Base-by-base conservation (phyloP, 2,113 vertebrate genomes). In the Cynopterus brachyotis region DNA sequence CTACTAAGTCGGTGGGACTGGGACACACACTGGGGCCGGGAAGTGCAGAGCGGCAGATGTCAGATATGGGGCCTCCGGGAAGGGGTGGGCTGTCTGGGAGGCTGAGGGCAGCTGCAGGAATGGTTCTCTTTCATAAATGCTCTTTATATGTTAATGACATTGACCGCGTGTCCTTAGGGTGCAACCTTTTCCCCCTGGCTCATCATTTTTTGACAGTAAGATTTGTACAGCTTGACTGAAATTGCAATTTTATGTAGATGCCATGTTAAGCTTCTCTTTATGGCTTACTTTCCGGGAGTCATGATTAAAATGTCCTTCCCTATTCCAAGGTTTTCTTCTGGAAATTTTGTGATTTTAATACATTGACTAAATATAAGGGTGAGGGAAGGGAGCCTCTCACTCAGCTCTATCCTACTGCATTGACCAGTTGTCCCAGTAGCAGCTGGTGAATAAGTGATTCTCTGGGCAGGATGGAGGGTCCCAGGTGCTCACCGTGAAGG, bases 401-500 rank as follows among this genome's bases (percentile, higher is more conserved):
- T 42, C 20, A 8, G 84, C 28, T 90, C 57, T 79, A 40, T 62
- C 67, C n/a, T 3, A 26, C n/a, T 32, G 66, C 5, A 1, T 0
- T 15, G 55, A 20, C 45, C 53, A 53, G 4, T 1, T 11, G 4
- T 66, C 47, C 88, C 79, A 32, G 70, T 16, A 40, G 62, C 59
- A 40, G 73, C 45, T 7, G 60, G 76, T 28, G 47, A 78, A 17
- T 9, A 19, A 87, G 9, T 2, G 47, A 55, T 3, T 55, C 64
- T 69, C 40, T 20, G n/a, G 42, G 28, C 22, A 11, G 45, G 26
- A 24, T 28, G 28, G 26, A 9, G 24, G 26, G 26, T 30, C 28
- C 2, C 9, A 12, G 59, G 35, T 5, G 60, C 98, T 97, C 91
- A 99, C 99, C 98, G 98, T 99, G 96, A 99, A 99, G 94, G 99